Percentiles rank a stretch among this genome's conserved stretches.
phyloP scores from a whole-genome alignment of 2,888 invertebrate species.

The Oeneis ivallda region DNA sequence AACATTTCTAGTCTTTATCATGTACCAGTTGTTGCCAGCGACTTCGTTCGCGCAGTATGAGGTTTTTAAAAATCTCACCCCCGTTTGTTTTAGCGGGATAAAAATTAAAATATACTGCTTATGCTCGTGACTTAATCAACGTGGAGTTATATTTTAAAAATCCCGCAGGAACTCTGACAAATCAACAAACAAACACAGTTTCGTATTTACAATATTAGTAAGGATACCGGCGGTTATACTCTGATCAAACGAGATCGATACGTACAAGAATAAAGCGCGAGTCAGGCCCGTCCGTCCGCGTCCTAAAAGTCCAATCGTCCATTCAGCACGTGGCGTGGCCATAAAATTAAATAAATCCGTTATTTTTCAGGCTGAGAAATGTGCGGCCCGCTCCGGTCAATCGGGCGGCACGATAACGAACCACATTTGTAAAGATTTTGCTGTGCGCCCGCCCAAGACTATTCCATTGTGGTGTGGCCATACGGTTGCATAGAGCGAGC shows the following conservation, averaged over 20 bases:
- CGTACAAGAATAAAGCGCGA: constrained; percentile 24
- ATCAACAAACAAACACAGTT: too few relatives aligned
- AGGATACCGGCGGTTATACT: too few relatives aligned
- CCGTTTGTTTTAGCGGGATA: too few relatives aligned
- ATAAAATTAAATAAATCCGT: constrained; percentile 82
- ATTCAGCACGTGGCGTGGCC: constrained; percentile 78
- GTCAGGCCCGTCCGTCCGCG: constrained; percentile 28
- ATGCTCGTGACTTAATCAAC: too few relatives aligned
- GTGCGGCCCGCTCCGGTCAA: constrained; percentile 68
- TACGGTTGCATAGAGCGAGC: constrained; percentile 58
- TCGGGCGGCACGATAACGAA: constrained; percentile 76
- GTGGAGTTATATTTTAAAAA: too few relatives aligned
- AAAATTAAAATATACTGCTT: too few relatives aligned
- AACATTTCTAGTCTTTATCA: too few relatives aligned
- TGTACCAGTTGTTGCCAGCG: too few relatives aligned
- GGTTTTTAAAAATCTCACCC: too few relatives aligned
- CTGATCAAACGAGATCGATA: constrained; percentile 5
- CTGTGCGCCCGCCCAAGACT: constrained; percentile 63
- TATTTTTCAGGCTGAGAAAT: constrained; percentile 80
- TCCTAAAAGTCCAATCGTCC: constrained; percentile 62
- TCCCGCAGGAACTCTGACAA: too few relatives aligned
- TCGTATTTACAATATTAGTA: too few relatives aligned
- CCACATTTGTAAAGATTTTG: constrained; percentile 81
- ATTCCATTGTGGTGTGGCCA: constrained; percentile 63
- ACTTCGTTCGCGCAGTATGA: too few relatives aligned